phyloP scores from a whole-genome alignment of 2,888 invertebrate species.

The Leptinotarsa haldemani region DNA sequence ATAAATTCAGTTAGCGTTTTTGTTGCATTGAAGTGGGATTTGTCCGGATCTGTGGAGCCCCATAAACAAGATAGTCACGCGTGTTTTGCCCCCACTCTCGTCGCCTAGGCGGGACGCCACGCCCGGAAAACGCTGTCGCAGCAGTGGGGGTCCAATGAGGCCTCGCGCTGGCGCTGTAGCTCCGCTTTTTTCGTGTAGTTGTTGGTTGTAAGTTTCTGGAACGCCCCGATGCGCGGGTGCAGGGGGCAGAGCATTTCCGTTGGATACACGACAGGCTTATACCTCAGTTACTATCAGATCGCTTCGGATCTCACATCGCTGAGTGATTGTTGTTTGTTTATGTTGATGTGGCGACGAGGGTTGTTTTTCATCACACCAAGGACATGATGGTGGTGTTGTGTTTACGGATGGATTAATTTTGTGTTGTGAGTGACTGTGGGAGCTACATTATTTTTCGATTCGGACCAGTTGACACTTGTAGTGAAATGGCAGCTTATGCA shows the following conservation, averaged over 20 bases:
- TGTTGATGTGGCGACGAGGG: constrained; percentile 55
- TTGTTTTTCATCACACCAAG: constrained; percentile 37
- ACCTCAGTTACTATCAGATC: constrained; percentile 65
- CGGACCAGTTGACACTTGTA: constrained; percentile 33
- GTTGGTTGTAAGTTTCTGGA: constrained; percentile 54
- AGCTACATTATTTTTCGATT: constrained; percentile 36
- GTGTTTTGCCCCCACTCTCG: constrained; percentile 58
- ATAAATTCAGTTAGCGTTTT: constrained; percentile 68
- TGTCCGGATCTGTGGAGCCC: constrained; percentile 66
- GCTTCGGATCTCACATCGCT: constrained; percentile 60
- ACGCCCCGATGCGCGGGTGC: constrained; percentile 56
- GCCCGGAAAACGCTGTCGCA: constrained; percentile 22
- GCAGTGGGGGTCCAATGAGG: constrained; percentile 59
- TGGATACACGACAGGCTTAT: constrained; percentile 56
- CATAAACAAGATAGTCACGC: constrained; percentile 66
- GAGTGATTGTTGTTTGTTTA: constrained; percentile 52
- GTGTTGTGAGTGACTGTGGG: constrained; percentile 53
- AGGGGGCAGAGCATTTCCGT: constrained; percentile 59
- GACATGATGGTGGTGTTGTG: constrained; percentile 57
- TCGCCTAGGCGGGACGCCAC: constrained; percentile 48
- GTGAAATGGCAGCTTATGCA: constrained; percentile 82
- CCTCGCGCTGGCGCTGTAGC: constrained; percentile 42
- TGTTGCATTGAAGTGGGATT: constrained; percentile 66
- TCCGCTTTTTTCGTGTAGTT: constrained; percentile 62
- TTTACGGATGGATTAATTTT: constrained; percentile 50